A percentile compares a stretch with the other conserved stretches of the same genome.
These are phyloP conservation scores for Cladopsammia gracilis DNA, from an alignment of 64 coral and sea anemone species.

Conservation along the genomic window DNA sequence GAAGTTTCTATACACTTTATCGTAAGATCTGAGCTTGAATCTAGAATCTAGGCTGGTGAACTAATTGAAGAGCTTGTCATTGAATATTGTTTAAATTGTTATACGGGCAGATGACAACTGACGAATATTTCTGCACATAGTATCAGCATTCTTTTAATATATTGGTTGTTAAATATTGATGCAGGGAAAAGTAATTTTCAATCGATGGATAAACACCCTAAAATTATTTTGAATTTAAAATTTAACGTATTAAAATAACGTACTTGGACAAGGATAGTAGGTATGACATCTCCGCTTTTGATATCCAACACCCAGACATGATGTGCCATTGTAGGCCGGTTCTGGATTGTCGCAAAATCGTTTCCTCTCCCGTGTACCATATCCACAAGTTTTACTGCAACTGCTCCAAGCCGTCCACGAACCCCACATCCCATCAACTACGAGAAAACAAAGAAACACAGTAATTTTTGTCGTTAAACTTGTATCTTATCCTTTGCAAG, in stretches of 20 bases:
- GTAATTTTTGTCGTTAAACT: not conserved
- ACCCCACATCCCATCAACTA: conserved; percentile 72
- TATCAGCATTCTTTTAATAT: too few species aligned
- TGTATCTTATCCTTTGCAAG: not conserved
- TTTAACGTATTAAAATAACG: not conserved
- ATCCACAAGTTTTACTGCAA: conserved; percentile 61
- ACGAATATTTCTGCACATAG: too few species aligned
- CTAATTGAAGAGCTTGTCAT: too few species aligned
- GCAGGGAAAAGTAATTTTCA: too few species aligned
- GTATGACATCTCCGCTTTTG: conserved; percentile 29
- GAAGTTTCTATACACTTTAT: too few species aligned
- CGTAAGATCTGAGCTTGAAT: too few species aligned
- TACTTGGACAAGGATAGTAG: conserved; percentile 54
- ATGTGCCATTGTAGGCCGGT: conserved; percentile 30
- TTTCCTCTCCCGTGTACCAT: conserved; percentile 27
- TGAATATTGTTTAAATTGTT: too few species aligned
- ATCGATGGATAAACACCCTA: too few species aligned
- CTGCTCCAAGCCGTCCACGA: conserved; percentile 37
- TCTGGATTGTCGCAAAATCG: conserved; percentile 51
- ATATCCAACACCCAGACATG: conserved; percentile 16
- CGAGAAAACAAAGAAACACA: not conserved
- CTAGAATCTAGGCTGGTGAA: too few species aligned
- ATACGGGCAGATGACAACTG: too few species aligned
- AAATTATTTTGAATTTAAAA: too few species aligned
- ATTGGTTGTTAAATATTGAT: too few species aligned